These are phyloP conservation scores for Hanleya hanleyi DNA, from an alignment of 2,888 invertebrate genomes.

Conservation along the genomic window DNA sequence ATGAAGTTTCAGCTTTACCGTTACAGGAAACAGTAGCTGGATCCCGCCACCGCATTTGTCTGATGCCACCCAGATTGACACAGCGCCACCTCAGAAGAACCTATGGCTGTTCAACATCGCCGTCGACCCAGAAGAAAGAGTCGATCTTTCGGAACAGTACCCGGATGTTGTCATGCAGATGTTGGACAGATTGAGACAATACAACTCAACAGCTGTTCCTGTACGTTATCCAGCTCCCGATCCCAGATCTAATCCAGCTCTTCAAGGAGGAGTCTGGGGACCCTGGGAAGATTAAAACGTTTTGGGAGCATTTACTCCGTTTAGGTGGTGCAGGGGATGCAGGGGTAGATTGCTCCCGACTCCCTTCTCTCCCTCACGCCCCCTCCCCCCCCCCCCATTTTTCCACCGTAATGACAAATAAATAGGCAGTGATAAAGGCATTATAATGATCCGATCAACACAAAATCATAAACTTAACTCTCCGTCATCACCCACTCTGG, in stretches of 20 bases:
- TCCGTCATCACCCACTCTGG: no score
- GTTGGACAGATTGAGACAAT: constrained; percentile 51
- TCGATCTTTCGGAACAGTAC: constrained; percentile 53
- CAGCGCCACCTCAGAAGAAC: constrained; percentile 44
- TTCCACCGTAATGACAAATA: no score
- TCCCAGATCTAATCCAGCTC: constrained; percentile 53
- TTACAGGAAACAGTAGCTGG: constrained; percentile 56
- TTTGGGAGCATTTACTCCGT: no score
- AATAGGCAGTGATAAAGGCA: no score
- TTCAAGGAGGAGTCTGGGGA: constrained; percentile 67
- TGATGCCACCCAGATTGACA: background rate
- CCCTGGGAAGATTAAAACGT: no score
- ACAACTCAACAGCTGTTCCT: constrained; percentile 65
- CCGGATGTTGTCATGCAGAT: constrained; percentile 54
- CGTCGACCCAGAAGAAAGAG: constrained; percentile 61
- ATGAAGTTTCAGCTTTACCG: no score
- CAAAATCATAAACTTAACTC: no score
- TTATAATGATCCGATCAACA: no score
- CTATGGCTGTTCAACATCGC: constrained; percentile 69
- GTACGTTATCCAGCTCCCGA: constrained; percentile 58
- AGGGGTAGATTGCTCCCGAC: no score
- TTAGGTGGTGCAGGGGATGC: no score
- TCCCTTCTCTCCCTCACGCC: no score
- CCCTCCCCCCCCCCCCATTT: no score
- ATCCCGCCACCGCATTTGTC: constrained; percentile 47